Evolutionary conservation across 2,888 invertebrate species (phyloP), one percentile per base, ranked within the genome.

Genomic region (Nomada fucata): DNA sequence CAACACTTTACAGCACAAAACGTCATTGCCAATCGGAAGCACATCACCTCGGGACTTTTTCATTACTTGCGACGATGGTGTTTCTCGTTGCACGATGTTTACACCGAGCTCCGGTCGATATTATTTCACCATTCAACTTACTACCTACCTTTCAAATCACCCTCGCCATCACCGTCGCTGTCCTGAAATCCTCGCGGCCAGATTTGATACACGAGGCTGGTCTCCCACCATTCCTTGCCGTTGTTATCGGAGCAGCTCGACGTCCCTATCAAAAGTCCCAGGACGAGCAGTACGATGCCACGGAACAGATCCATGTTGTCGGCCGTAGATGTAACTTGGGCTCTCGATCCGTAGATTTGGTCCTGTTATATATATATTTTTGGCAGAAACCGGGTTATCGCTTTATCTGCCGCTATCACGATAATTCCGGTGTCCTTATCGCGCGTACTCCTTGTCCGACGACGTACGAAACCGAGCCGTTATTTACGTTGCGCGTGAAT

Each of bases 151-250:
- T 86, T 85, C 13, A 92, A 68, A 77, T 92, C 92, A 1, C 92
- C 92, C 50, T 88, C 84, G 4, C 92, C 92, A 44, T 92, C 88
- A 0, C 88, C 92, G 55, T 92, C 76, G 72, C 90, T 92, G 47
- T 92, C 92, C 69, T 90, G 91, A 68, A 91, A 92, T 47, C 90
- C 87, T 69, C 88, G 86, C 15, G 90, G 90, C 91, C 88, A 90
- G 44, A 92, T 89, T 68, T 92, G 89, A 82, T 92, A 92, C 23
- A 92, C 89, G 61, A 91, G 74, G 1, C 90, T 86, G 42, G 86
- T 89, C 75, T 91, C 84, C 89, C 92, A 89, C 92, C 91, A 92
- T 82, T 92, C 86, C 59, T 69, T 88, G 26, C 53, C 20, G 2
- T 4, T 4, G 23, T 61, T 2, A 5, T 76, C 15, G 9, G 26